Evolutionary conservation across 2,888 invertebrate genomes (phyloP), one percentile per base, ranked within the genome.

Genomic region (Heliconius charithonia): DNA sequence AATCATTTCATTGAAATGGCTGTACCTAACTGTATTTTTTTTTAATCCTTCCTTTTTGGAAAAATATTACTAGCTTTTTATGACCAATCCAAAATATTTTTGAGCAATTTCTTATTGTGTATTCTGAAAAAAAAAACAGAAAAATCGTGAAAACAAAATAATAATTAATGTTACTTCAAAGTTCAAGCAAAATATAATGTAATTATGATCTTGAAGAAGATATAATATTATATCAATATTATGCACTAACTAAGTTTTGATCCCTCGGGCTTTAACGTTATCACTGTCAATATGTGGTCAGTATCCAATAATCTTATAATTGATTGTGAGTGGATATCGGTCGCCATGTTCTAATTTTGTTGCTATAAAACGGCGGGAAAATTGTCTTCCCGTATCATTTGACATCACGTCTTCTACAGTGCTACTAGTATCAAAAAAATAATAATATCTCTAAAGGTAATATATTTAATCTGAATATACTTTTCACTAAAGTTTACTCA

Each of bases 301-400:
- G 85, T 83, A 86, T 89, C 87, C 90, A 88, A 82, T 93, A 93
- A 94, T 94, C 93, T 93, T 89, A 88, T 94, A 94, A 94, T 93
- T 91, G 92, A 87, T 84, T 85, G 87, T 90, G 91, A 87, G 84
- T 85, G 87, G 81, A 80, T 59, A 81, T 75, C 83, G 81, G 81
- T 76, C 83, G 81, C 85, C 86, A 88, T 87, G 83, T 86, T 86
- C 86, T 80, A 83, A 81, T 86, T 86, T 85, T 85, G n/a, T 62
- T 73, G 78, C 86, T 94, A 94, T 94, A 94, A 91, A 94, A 88
- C 83, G 88, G 86, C 86, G 86, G 83, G 90, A 85, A 87, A 86
- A 83, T 84, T 66, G 62, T 81, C 73, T 72, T 45, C 69, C 79
- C 84, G 87, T 88, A 92, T 93, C 93, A 94, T 91, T 94, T 89